Evolutionary conservation across 2,888 invertebrate species (phyloP).

Genomic region (Amiota mariae): DNA sequence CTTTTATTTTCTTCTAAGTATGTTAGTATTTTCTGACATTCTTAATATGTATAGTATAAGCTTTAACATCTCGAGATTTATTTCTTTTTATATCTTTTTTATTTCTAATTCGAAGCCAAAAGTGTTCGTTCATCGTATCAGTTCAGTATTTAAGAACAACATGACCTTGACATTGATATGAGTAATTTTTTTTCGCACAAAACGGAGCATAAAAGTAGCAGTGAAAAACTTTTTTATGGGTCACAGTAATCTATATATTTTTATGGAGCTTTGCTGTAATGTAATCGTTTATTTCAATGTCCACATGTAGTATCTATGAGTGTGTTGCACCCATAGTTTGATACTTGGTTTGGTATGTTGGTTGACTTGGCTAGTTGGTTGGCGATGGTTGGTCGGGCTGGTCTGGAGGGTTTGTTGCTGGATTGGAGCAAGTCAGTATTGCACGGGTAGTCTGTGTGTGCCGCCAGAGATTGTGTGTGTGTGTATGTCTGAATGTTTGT

Average conservation of each 20-base stretch:
- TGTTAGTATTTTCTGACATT: too few species aligned
- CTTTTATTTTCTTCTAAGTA: too few species aligned
- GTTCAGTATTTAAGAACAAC: constrained; percentile 10
- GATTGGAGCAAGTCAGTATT: background rate
- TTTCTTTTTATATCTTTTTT: constrained; percentile 35
- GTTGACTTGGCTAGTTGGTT: background rate
- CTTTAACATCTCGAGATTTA: constrained; percentile 26
- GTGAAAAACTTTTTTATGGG: constrained; percentile 45
- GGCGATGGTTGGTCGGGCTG: constrained; percentile 2
- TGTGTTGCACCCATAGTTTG: constrained; percentile 24
- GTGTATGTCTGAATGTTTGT: background rate
- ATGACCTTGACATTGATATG: constrained; percentile 19
- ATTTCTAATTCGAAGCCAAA: constrained; percentile 33
- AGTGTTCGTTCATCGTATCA: constrained; percentile 42
- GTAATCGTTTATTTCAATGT: constrained; percentile 21
- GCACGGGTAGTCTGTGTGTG: background rate
- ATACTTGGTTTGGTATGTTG: background rate
- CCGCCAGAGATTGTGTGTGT: background rate
- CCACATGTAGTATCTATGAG: constrained; percentile 6
- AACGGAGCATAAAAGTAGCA: constrained; percentile 37
- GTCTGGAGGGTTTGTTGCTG: background rate
- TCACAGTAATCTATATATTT: constrained; percentile 20
- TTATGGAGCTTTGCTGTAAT: constrained; percentile 18
- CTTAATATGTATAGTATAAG: too few species aligned
- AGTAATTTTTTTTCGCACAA: constrained; percentile 42